Percentiles rank a stretch among this genome's conserved stretches.
Evolutionary conservation across 2,888 invertebrate genomes (phyloP).

Genomic region (Orthonevra nobilis): DNA sequence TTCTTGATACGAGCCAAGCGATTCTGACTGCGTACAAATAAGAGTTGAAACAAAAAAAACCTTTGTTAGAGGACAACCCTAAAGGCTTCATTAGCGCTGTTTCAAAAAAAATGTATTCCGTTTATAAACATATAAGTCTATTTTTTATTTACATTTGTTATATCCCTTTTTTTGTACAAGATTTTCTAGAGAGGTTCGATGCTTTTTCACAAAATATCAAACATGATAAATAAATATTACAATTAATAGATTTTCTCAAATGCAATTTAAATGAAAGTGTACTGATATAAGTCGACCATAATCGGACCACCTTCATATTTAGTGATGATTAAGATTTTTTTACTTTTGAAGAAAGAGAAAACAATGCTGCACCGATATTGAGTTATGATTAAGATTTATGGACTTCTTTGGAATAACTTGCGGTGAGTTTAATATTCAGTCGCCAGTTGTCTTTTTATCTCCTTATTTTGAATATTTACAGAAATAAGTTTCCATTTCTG

Average conservation of each 20-base stretch:
- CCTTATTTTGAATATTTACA: slow-evolving; percentile 32
- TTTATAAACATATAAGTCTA: slow-evolving; percentile 54
- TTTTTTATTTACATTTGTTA: slow-evolving; percentile 54
- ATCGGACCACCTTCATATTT: too few relatives aligned
- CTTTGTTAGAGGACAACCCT: too few relatives aligned
- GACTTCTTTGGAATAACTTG: slow-evolving; percentile 62
- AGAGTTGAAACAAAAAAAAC: too few relatives aligned
- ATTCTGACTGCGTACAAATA: too few relatives aligned
- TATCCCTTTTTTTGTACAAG: slow-evolving; percentile 49
- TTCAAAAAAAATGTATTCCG: background rate
- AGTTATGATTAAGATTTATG: slow-evolving; percentile 19
- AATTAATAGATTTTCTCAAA: slow-evolving; percentile 18
- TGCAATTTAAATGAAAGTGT: slow-evolving; percentile 16
- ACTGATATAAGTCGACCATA: too few relatives aligned
- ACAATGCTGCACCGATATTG: slow-evolving; percentile 30
- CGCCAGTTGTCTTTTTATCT: slow-evolving; percentile 49
- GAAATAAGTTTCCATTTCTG: slow-evolving; percentile 45
- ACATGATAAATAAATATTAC: slow-evolving; percentile 40
- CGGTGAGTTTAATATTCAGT: slow-evolving; percentile 52
- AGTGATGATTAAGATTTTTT: slow-evolving; percentile 28
- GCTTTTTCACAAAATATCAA: slow-evolving; percentile 26
- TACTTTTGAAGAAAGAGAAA: background rate
- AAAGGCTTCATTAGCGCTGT: too few relatives aligned
- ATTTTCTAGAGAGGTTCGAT: slow-evolving; percentile 32
- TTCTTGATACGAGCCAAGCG: too few relatives aligned